Conservation (phyloP, 2,888 invertebrate genomes). For the Nomada ferruginata region DNA sequence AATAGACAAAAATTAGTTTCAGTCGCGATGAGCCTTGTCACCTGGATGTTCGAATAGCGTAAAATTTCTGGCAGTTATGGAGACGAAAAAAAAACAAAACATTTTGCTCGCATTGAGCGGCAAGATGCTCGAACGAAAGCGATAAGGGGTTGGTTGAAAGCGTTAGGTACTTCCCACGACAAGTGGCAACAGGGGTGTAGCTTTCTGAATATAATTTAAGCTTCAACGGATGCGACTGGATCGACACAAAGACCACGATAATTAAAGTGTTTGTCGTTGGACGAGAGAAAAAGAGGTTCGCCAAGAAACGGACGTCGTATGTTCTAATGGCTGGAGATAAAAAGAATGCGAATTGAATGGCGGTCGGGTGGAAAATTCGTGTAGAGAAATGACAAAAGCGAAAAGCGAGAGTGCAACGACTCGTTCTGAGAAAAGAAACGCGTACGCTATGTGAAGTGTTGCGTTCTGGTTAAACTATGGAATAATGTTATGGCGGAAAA, state of each 20-base stretch:
- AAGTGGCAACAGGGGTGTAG: conserved; percentile 15
- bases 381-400: neutral
- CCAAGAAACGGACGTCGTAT: neutral
- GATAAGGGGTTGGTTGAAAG: conserved; percentile 26
- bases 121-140: conserved; percentile 9
- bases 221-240: conserved; percentile 23
- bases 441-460: neutral
- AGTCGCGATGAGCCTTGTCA: neutral
- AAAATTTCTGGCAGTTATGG: conserved; percentile 9
- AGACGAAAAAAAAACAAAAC: conserved; percentile 5
- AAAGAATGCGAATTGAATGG: conserved; percentile 26
- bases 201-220: conserved; percentile 55
- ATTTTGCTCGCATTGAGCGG: conserved; percentile 6
- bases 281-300: conserved; percentile 2
- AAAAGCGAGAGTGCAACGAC: neutral
- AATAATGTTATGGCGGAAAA: too few relatives aligned
- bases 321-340: conserved; percentile 10
- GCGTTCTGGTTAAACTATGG: too few relatives aligned
- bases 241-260: conserved; percentile 38
- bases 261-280: conserved; percentile 45
- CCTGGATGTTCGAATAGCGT: neutral
- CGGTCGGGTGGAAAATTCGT: neutral
- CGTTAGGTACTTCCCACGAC: conserved; percentile 17
- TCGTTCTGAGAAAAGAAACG: neutral
- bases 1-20: neutral